These are phyloP conservation scores for Sternotherus odoratus DNA, from an alignment of 2,797 vertebrate species.

Conservation along the genomic window DNA sequence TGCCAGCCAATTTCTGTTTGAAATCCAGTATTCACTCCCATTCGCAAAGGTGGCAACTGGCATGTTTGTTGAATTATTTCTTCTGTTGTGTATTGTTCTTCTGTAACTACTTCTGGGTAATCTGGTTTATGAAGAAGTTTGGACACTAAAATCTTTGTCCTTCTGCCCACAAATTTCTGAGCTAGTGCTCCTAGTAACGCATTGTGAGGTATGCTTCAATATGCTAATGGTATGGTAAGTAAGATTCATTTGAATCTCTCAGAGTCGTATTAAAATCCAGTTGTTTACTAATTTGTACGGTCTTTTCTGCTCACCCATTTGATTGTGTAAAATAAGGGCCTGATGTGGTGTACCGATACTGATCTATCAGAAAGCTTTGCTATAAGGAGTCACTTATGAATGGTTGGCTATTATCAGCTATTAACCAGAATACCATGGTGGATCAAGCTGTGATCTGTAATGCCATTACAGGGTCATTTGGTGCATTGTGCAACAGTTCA, in stretches of 20 bases:
- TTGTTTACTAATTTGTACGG: background rate
- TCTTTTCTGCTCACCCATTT: background rate
- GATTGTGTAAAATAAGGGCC: background rate
- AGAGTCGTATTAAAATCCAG: background rate
- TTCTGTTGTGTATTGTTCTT: background rate
- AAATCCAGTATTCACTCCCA: background rate
- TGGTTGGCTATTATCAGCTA: background rate
- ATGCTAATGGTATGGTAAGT: background rate
- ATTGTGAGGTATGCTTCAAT: background rate
- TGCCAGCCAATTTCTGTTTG: background rate
- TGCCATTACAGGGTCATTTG: conserved; percentile 5
- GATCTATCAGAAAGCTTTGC: background rate
- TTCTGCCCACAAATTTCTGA: background rate
- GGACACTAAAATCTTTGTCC: background rate
- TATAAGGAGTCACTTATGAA: background rate
- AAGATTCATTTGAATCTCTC: background rate
- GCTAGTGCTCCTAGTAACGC: background rate
- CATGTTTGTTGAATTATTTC: background rate
- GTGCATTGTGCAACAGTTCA: background rate
- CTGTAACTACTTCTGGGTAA: background rate
- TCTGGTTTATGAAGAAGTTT: background rate
- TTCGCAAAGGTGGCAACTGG: background rate
- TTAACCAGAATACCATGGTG: background rate
- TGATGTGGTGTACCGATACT: background rate
- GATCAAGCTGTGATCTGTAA: background rate